Conservation (phyloP, 2,888 invertebrate genomes). For the Tenthredo notha region DNA sequence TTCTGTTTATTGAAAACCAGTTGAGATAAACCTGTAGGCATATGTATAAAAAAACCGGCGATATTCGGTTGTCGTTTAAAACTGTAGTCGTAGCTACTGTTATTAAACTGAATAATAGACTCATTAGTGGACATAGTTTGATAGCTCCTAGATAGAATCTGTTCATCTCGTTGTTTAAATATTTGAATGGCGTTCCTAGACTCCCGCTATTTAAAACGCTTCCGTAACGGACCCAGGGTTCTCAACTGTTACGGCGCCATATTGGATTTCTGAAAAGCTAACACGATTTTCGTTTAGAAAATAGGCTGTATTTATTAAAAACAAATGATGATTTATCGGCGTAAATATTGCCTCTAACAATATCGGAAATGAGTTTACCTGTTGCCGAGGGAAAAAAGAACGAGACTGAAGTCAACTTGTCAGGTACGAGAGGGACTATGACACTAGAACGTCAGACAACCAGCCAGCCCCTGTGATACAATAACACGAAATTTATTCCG, state of each 20-base stretch:
- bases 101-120: conserved; percentile 65
- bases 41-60: conserved; percentile 66
- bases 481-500: conserved; percentile 20
- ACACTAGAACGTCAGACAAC: conserved; percentile 4
- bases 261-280: conserved; percentile 34
- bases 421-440: conserved; percentile 56
- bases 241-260: conserved; percentile 34
- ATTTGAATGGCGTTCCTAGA: background rate
- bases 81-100: conserved; percentile 66
- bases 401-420: conserved; percentile 52
- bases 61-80: conserved; percentile 64
- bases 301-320: conserved; percentile 3
- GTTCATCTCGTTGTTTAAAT: background rate
- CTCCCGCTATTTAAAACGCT: background rate
- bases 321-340: conserved; percentile 29
- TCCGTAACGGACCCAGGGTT: background rate
- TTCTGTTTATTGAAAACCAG: conserved; percentile 69
- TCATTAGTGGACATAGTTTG: conserved; percentile 65
- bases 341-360: conserved; percentile 12
- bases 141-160: conserved; percentile 47
- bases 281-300: conserved; percentile 11
- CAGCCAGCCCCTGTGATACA: background rate
- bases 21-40: conserved; percentile 70
- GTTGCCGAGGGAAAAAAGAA: conserved; percentile 48
- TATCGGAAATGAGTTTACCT: conserved; percentile 50